Conservation (phyloP, 2,113 vertebrate genomes). For the Procapra przewalskii region DNA sequence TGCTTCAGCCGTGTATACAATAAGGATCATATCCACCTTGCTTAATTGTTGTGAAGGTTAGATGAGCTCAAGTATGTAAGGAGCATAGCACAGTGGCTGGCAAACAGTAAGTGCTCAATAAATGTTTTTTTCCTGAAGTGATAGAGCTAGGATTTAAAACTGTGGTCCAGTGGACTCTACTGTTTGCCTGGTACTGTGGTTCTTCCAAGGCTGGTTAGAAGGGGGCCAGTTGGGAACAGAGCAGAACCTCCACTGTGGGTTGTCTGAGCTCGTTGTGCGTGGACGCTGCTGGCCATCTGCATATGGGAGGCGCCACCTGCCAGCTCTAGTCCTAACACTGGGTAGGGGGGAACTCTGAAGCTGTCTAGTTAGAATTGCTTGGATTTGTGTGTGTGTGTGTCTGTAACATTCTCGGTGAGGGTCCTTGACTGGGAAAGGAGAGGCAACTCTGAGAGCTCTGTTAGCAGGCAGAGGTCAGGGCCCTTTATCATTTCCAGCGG, state of each 20-base stretch:
- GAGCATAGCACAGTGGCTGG: background rate
- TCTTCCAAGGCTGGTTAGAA: background rate
- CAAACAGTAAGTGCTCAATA: background rate
- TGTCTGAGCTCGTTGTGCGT: background rate
- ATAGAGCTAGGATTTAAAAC: background rate
- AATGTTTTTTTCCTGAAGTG: background rate
- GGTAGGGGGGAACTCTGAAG: background rate
- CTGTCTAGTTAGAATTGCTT: background rate
- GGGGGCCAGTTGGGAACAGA: background rate
- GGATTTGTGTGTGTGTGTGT: background rate
- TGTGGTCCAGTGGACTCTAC: background rate
- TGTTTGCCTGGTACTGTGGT: background rate
- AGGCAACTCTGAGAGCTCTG: background rate
- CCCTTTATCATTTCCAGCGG: background rate
- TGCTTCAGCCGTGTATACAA: background rate
- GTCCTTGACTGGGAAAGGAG: background rate
- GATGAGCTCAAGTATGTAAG: background rate
- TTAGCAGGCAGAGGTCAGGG: background rate
- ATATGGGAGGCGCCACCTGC: background rate
- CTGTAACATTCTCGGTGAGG: background rate
- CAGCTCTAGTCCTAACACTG: background rate
- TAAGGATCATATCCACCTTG: background rate
- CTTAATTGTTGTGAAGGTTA: background rate
- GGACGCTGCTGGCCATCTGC: background rate
- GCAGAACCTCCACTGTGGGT: background rate